Percentiles rank a stretch among this genome's conserved stretches.
Evolutionary conservation across 1,140 invertebrate genomes (phyloP).

Genomic region (Diplogasteroides magnus): DNA sequence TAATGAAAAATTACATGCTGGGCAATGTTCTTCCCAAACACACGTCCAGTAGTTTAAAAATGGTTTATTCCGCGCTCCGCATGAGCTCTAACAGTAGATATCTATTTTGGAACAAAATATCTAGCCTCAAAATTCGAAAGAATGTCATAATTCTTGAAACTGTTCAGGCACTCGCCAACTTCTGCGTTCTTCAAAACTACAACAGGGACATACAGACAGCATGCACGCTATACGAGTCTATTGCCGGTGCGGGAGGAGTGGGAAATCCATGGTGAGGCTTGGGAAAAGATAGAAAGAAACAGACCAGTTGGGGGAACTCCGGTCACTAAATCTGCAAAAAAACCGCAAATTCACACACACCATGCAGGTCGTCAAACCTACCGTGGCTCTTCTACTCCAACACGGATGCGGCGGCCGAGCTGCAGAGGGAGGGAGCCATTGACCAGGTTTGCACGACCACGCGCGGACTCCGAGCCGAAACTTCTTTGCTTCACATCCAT

Average conservation of each 20-base stretch:
- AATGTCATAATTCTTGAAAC: not conserved
- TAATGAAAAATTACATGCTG: not conserved
- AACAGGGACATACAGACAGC: not conserved
- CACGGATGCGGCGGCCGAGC: constrained; percentile 10
- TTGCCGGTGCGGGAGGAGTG: not conserved
- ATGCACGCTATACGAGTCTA: not conserved
- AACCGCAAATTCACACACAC: not conserved
- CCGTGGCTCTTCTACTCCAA: not conserved
- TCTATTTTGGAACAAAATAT: not conserved
- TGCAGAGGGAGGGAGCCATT: constrained; percentile 4
- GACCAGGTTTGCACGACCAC: not conserved
- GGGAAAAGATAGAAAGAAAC: not conserved
- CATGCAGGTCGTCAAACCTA: not conserved
- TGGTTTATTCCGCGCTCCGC: not conserved
- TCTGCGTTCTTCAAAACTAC: constrained; percentile 20
- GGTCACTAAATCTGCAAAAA: too few relatives aligned
- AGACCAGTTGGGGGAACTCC: too few relatives aligned
- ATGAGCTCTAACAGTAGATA: not conserved
- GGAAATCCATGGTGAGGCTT: not conserved
- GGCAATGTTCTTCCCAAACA: not conserved
- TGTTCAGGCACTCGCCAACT: constrained; percentile 8
- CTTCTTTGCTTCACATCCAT: too few relatives aligned
- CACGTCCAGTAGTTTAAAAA: not conserved
- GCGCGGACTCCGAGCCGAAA: too few relatives aligned
- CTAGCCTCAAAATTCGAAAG: not conserved